These are phyloP conservation scores for Eremobia ochroleuca DNA, from an alignment of 2,888 invertebrate species.

Conservation along the genomic window DNA sequence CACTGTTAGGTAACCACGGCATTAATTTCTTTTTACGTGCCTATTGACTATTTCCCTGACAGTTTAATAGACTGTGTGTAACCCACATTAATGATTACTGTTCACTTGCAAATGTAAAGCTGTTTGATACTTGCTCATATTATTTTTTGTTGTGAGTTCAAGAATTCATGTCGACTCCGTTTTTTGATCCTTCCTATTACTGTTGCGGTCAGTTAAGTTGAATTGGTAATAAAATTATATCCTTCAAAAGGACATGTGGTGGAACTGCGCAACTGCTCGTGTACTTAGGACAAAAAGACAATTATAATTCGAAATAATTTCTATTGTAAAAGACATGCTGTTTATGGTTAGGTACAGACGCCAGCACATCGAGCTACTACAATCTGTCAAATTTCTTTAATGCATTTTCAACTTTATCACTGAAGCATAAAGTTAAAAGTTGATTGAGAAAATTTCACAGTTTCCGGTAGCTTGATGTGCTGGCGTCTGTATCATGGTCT, in stretches of 20 bases:
- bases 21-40: constrained; percentile 69
- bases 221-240: constrained; percentile 50
- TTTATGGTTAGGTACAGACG: too few species aligned
- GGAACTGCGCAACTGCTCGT: constrained; percentile 35
- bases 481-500: too few species aligned
- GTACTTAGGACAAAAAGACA: constrained; percentile 27
- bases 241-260: constrained; percentile 43
- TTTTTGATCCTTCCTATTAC: constrained; percentile 53
- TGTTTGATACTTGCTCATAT: constrained; percentile 47
- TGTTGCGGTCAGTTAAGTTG: constrained; percentile 43
- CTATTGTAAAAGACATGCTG: constrained; percentile 23
- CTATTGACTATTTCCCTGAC: constrained; percentile 72
- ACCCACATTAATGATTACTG: constrained; percentile 67
- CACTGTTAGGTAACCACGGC: constrained; percentile 68
- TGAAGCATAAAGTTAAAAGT: too few species aligned
- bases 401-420: too few species aligned
- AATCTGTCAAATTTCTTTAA: too few species aligned
- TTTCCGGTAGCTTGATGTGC: too few species aligned
- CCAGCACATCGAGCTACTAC: too few species aligned
- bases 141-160: constrained; percentile 49
- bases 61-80: constrained; percentile 68
- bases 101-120: constrained; percentile 66
- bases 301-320: constrained; percentile 27
- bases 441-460: too few species aligned
- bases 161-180: constrained; percentile 67